A percentile compares a stretch with the other conserved stretches of the same genome.
phyloP scores from a whole-genome alignment of 2,888 invertebrate species.

The Sinhomidia bicolor region DNA sequence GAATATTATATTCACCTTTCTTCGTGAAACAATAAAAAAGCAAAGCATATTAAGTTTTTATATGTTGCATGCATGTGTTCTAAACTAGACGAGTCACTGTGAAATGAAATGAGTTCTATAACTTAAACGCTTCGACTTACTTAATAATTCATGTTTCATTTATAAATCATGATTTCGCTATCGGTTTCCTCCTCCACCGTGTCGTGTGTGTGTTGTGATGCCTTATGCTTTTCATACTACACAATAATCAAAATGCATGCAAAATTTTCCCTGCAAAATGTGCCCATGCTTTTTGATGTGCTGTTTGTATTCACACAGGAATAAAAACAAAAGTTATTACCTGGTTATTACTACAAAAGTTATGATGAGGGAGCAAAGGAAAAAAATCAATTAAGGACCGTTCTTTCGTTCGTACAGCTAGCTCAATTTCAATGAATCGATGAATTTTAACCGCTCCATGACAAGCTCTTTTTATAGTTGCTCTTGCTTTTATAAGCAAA shows the following conservation, averaged over 20 bases:
- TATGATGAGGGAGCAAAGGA: not conserved
- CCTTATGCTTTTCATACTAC: too few relatives aligned
- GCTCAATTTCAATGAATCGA: constrained; percentile 50
- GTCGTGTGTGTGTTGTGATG: not conserved
- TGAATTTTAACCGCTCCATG: constrained; percentile 44
- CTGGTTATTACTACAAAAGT: too few relatives aligned
- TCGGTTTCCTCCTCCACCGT: not conserved
- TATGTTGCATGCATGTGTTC: too few relatives aligned
- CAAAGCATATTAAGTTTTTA: too few relatives aligned
- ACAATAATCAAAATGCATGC: not conserved
- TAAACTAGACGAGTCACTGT: not conserved
- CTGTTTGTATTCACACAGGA: too few relatives aligned
- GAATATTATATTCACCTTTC: too few relatives aligned
- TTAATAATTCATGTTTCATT: not conserved
- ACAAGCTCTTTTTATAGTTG: constrained; percentile 8
- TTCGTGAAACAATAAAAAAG: too few relatives aligned
- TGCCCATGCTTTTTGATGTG: not conserved
- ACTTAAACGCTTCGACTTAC: not conserved
- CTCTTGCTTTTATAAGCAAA: not conserved
- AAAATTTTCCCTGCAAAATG: not conserved
- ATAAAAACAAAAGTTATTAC: not conserved
- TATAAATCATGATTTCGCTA: constrained; percentile 26
- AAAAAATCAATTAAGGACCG: constrained; percentile 28
- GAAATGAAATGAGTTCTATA: not conserved
- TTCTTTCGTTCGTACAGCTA: constrained; percentile 1